phyloP scores from a whole-genome alignment of 1,140 invertebrate genomes.

The Antheraea pernyi region DNA sequence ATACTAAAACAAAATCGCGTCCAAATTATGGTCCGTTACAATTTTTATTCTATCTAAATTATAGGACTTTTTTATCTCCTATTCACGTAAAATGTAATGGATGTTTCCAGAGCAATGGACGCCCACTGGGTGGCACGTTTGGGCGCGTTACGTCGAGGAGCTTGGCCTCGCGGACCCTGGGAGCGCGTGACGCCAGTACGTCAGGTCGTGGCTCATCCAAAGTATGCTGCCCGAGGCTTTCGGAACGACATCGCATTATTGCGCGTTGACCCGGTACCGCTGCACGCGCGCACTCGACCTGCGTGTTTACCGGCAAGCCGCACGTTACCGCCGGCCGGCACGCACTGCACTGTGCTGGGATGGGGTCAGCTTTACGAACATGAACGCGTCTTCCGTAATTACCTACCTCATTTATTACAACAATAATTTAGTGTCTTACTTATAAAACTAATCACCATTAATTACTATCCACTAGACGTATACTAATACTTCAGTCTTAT shows the following conservation, averaged over 20 bases:
- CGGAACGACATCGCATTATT: slow-evolving; percentile 90
- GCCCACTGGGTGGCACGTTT: slow-evolving; percentile 90
- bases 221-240: slow-evolving; percentile 88
- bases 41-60: too few relatives aligned
- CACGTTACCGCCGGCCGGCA: slow-evolving; percentile 80
- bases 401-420: slow-evolving; percentile 24
- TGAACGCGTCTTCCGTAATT: slow-evolving; percentile 89
- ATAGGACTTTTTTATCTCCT: neutral
- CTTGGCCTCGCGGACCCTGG: slow-evolving; percentile 86
- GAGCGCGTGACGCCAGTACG: slow-evolving; percentile 82
- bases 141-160: slow-evolving; percentile 86
- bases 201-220: slow-evolving; percentile 87
- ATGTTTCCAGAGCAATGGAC: slow-evolving; percentile 81
- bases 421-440: too few relatives aligned
- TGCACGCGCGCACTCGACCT: slow-evolving; percentile 78
- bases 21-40: too few relatives aligned
- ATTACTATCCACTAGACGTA: too few relatives aligned
- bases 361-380: slow-evolving; percentile 92
- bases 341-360: slow-evolving; percentile 88
- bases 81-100: neutral
- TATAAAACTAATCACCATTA: too few relatives aligned
- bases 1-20: too few relatives aligned
- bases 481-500: too few relatives aligned
- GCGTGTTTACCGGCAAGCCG: slow-evolving; percentile 83
- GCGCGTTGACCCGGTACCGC: slow-evolving; percentile 79